Base-by-base conservation (phyloP, 2,888 invertebrate species). In the Mythimna loreyi region DNA sequence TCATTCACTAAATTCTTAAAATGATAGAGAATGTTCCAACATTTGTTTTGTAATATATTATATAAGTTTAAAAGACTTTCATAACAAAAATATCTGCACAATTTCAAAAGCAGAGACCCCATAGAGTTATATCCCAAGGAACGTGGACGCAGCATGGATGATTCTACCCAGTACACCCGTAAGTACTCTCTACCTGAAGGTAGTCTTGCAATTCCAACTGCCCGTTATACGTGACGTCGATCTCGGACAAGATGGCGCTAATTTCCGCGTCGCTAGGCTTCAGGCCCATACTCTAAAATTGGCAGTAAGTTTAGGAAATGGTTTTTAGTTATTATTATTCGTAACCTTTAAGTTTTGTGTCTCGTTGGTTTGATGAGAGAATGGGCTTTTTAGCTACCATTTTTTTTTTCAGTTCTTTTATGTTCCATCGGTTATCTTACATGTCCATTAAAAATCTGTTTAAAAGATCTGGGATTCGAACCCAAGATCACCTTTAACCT, bases 181-280 rank as follows among this genome's bases (percentile, higher is more conserved):
- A 21, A 52, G 19, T 21, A 47, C 33, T 74, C 36, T 91, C 93
- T 97, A 99, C 98, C 98, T 99, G 98, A 67, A 99, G 96, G 95
- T 98, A 99, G 93, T 99, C 98, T 85, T 97, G 97, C 77, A 99
- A 96, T 90, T 99, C 98, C 94, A 99, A 96, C 93, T 98, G 98
- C 67, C 98, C 98, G 92, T 98, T 97, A 96, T 98, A 98, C 76
- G 97, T 97, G 85, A 97, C 96, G 94, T 98, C 98, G 83, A 99
- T 98, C 95, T 99, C 98, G 86, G 97, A 97, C 80, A 98, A 96
- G 86, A 99, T 97, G 60, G 97, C 96, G 91, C 98, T 98, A 83
- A 99, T 96, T 92, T 98, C 97, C 30, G 96, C 96, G 72, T 97
- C 97, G 56, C 92, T 92, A 80, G 97, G 94, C 91, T 96, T 96